phyloP scores from a whole-genome alignment of 2,797 vertebrate genomes.

The Avahi laniger region DNA sequence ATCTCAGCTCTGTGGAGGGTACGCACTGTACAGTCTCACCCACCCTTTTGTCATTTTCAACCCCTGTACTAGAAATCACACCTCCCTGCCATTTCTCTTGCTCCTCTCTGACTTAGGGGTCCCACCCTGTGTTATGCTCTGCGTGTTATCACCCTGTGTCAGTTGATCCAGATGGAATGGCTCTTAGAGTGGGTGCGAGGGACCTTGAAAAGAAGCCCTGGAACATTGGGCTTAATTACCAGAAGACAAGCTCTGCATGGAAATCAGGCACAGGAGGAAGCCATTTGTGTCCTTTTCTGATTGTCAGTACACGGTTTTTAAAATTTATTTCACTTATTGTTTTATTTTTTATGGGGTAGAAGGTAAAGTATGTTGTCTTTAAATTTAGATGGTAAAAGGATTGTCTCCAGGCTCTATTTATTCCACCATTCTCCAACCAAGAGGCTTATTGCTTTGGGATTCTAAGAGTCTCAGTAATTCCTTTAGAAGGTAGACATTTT shows the following conservation, averaged over 20 bases:
- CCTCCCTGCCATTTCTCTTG: neutral
- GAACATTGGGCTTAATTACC: neutral
- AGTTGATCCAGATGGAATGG: neutral
- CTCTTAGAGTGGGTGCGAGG: neutral
- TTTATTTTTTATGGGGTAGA: neutral
- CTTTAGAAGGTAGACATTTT: neutral
- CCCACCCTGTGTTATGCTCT: neutral
- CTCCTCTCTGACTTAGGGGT: neutral
- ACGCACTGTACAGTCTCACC: neutral
- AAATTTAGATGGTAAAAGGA: neutral
- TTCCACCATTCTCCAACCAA: constrained; percentile 7
- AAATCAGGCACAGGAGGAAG: neutral
- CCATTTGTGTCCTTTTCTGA: neutral
- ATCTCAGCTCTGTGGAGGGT: neutral
- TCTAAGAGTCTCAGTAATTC: neutral
- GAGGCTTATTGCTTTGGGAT: neutral
- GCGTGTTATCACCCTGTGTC: neutral
- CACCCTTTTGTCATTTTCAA: neutral
- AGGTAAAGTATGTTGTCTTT: neutral
- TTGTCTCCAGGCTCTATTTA: neutral
- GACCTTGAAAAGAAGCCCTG: neutral
- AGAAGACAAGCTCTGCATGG: neutral
- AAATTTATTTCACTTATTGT: neutral
- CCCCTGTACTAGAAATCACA: neutral
- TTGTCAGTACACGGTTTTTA: neutral